phyloP scores from a whole-genome alignment of 2,888 invertebrate species.

The Stictocephala bisonia region DNA sequence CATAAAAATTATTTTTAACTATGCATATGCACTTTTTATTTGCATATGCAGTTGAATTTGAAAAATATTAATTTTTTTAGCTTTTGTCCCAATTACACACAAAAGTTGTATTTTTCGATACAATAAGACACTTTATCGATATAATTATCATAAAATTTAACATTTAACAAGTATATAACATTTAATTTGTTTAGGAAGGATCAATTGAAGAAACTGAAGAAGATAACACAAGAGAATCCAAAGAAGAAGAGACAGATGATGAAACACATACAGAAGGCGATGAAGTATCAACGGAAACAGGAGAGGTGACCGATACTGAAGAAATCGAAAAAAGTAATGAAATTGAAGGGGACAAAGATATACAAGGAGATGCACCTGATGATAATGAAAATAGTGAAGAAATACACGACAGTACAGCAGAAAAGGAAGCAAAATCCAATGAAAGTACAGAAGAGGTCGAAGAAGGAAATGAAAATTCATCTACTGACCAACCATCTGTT shows the following conservation, averaged over 20 bases:
- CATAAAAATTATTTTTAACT: no score
- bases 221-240: constrained; percentile 45
- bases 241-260: constrained; percentile 45
- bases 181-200: constrained; percentile 49
- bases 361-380: constrained; percentile 45
- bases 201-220: constrained; percentile 56
- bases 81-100: not conserved
- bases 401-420: constrained; percentile 61
- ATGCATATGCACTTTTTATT: no score
- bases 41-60: no score
- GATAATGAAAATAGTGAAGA: constrained; percentile 53
- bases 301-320: constrained; percentile 54
- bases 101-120: not conserved
- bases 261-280: constrained; percentile 53
- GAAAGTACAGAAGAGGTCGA: constrained; percentile 52
- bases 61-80: not conserved
- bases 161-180: constrained; percentile 1
- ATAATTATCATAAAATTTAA: no score
- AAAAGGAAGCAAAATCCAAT: constrained; percentile 53
- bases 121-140: no score
- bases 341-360: constrained; percentile 47
- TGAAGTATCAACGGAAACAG: constrained; percentile 46
- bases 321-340: constrained; percentile 54
- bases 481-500: constrained; percentile 50
- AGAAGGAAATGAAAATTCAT: constrained; percentile 45